A percentile compares a stretch with the other conserved stretches of the same genome.
Evolutionary conservation across 2,113 vertebrate genomes (phyloP).

Genomic region (Helogale parvula): DNA sequence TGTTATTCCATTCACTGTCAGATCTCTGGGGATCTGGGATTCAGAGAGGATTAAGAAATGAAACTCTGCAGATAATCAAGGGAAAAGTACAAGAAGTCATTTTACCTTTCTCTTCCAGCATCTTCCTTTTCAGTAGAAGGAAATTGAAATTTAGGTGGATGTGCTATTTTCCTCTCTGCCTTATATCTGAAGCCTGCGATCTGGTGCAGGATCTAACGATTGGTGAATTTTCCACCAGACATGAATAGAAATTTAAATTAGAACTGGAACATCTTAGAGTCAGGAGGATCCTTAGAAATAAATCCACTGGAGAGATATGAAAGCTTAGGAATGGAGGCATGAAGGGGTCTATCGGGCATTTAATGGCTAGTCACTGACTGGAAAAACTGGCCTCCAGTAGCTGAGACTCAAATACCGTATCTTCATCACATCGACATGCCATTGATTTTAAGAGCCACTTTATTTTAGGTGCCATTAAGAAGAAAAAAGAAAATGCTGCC

Average conservation of each 20-base stretch:
- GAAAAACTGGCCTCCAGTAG: background rate
- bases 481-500: constrained; percentile 39
- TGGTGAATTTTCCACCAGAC: background rate
- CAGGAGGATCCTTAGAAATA: constrained; percentile 18
- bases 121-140: constrained; percentile 2
- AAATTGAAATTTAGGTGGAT: background rate
- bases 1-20: background rate
- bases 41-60: constrained; percentile 14
- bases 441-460: constrained; percentile 42
- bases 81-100: background rate
- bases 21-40: background rate
- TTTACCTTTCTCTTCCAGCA: background rate
- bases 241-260: constrained; percentile 46
- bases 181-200: background rate
- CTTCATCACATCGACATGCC: background rate
- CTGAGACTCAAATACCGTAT: background rate
- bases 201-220: background rate
- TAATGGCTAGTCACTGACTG: background rate
- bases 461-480: constrained; percentile 48
- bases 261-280: background rate
- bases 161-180: background rate
- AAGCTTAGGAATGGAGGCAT: background rate
- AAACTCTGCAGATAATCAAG: constrained; percentile 6
- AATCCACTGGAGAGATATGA: background rate
- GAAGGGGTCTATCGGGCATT: background rate